Base-by-base conservation (phyloP, 2,113 vertebrate species). In the Megalops atlanticus region DNA sequence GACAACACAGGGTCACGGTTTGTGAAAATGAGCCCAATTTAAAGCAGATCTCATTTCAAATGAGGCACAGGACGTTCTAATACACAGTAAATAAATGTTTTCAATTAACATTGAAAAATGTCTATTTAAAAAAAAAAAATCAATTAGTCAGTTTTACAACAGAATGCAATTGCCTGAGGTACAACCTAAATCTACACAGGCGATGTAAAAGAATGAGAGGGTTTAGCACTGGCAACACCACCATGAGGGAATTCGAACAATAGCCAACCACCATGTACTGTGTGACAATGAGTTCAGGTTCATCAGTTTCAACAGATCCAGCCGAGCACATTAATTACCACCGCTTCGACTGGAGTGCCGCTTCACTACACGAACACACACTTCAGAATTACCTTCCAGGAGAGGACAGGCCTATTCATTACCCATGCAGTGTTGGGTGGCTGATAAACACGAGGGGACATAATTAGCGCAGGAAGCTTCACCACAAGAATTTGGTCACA, bases 271-370 rank as follows among this genome's bases (percentile, higher is more conserved):
- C 87, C 86, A 90, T 91, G 89, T 92, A 84, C 84, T 81, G 85
- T 79, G 86, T 91, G 90, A 89, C 89, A 91, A 88, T 89, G 89
- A 90, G 89, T 93, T 89, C 85, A 88, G 91, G 89, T 91, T 92
- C 91, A 90, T 86, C 86, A 89, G 89, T 84, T 91, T 88, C 88
- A 83, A 87, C 88, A 88, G 81, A 91, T 82, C 78, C 88, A 89
- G 84, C 82, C 80, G 88, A 89, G 89, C 90, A 87, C 84, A 84
- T 89, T 91, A 92, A 93, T 94, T 90, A 93, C 89, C 83, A 78
- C 11, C 49, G 82, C 88, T 87, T 85, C 21, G 85, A 88, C 82
- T 84, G 33, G 86, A 80, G 84, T 81, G 86, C 84, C 83, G 82
- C 86, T 87, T 85, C 45, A 79, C 82, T 47, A 47, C 81, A 70